These are phyloP conservation scores for Homarus gammarus DNA, from an alignment of 2,888 invertebrate species.

Conservation along the genomic window DNA sequence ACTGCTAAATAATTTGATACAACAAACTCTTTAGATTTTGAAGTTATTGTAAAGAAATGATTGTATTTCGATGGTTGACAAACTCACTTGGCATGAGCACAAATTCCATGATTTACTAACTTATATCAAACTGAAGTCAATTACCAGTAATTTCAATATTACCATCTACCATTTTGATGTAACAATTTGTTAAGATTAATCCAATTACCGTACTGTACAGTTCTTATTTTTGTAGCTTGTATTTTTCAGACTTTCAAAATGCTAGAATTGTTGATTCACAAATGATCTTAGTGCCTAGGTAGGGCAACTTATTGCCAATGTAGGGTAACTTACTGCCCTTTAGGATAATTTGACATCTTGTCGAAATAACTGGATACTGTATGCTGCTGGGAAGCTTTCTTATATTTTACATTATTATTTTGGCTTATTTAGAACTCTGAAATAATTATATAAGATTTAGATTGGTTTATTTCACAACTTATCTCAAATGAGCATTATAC, in stretches of 20 bases:
- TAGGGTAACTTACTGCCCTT: no score
- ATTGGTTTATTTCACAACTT: no score
- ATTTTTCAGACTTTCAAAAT: no score
- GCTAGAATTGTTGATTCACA: no score
- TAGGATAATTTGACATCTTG: not conserved
- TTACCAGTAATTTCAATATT: not conserved
- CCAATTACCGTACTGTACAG: no score
- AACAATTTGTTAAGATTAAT: not conserved
- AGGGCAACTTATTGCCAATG: no score
- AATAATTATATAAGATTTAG: no score
- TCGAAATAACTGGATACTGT: not conserved
- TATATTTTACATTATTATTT: no score
- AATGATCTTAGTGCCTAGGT: no score
- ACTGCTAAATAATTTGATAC: not conserved
- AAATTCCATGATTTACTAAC: not conserved
- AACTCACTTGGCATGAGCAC: not conserved
- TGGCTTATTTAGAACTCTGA: not conserved
- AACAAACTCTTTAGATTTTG: not conserved
- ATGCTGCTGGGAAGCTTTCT: no score
- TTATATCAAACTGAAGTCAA: not conserved
- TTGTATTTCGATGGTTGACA: not conserved
- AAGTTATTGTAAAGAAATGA: not conserved
- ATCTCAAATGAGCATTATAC: not conserved
- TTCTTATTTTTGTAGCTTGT: no score
- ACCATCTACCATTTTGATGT: not conserved